A percentile compares a stretch with the other conserved stretches of the same genome.
Evolutionary conservation across 2,888 invertebrate species (phyloP).

Genomic region (Ophioninae sp.): DNA sequence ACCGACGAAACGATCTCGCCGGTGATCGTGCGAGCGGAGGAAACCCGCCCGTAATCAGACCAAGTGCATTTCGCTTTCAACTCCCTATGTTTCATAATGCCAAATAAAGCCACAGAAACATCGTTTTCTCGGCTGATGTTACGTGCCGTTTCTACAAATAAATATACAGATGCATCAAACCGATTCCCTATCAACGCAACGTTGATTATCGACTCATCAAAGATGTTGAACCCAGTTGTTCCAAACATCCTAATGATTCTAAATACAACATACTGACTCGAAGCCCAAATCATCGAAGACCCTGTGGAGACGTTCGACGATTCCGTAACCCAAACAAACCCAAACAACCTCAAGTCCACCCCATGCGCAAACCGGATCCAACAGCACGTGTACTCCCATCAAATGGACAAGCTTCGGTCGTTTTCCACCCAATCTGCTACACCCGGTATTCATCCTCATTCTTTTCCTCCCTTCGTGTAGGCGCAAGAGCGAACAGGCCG

Average conservation of each 20-base stretch:
- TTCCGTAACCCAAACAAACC: too few relatives aligned
- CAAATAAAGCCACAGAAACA: conserved; percentile 70
- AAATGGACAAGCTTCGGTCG: neutral
- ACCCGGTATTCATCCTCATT: neutral
- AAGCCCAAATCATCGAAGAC: neutral
- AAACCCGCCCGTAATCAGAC: conserved; percentile 51
- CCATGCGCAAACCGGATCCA: too few relatives aligned
- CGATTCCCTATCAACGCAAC: neutral
- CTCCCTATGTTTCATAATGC: conserved; percentile 73
- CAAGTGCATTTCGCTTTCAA: conserved; percentile 74
- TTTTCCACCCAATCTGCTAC: neutral
- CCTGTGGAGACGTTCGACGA: neutral
- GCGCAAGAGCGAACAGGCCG: neutral
- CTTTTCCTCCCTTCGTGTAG: neutral
- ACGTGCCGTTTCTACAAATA: conserved; percentile 18
- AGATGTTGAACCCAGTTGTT: neutral
- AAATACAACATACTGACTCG: too few relatives aligned
- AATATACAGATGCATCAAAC: conserved; percentile 3
- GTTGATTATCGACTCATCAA: neutral
- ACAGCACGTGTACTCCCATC: neutral
- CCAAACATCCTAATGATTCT: too few relatives aligned
- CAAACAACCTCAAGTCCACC: too few relatives aligned
- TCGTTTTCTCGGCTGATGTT: conserved; percentile 34
- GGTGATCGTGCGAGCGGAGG: conserved; percentile 39
- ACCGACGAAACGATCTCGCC: conserved; percentile 49